A percentile compares a stretch with the other conserved stretches of the same genome.
phyloP scores from a whole-genome alignment of 2,888 invertebrate species.

The Allophyes oxyacanthae region DNA sequence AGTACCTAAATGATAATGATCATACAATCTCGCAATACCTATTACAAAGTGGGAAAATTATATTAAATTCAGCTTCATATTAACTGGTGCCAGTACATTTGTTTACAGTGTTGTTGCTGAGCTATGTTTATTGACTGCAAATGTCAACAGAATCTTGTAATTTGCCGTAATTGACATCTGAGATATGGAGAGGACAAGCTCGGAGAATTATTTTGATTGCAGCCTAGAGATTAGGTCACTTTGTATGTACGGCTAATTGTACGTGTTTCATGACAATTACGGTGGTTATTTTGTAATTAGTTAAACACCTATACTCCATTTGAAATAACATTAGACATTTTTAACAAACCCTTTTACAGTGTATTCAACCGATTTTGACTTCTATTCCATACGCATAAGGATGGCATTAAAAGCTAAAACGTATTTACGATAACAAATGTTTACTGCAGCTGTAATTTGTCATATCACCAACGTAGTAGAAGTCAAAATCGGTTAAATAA shows the following conservation, averaged over 20 bases:
- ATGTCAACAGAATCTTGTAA: constrained; percentile 49
- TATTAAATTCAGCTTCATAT: constrained; percentile 3
- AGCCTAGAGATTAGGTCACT: constrained; percentile 24
- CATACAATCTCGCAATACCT: constrained; percentile 23
- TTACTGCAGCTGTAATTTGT: too few species aligned
- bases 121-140: constrained; percentile 41
- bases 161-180: constrained; percentile 49
- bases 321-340: too few species aligned
- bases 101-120: constrained; percentile 28
- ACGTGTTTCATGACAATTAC: not conserved
- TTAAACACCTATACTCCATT: too few species aligned
- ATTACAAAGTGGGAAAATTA: constrained; percentile 11
- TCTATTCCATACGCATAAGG: too few species aligned
- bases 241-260: constrained; percentile 42
- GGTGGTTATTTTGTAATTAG: not conserved
- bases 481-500: too few species aligned
- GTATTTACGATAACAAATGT: too few species aligned
- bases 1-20: not conserved
- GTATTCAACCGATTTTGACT: too few species aligned
- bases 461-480: too few species aligned
- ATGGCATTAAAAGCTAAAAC: too few species aligned
- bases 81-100: constrained; percentile 17
- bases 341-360: too few species aligned
- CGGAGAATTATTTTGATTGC: constrained; percentile 40
- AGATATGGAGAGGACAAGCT: constrained; percentile 42